phyloP scores from a whole-genome alignment of 2,888 invertebrate genomes.

The Nyleta sp. region DNA sequence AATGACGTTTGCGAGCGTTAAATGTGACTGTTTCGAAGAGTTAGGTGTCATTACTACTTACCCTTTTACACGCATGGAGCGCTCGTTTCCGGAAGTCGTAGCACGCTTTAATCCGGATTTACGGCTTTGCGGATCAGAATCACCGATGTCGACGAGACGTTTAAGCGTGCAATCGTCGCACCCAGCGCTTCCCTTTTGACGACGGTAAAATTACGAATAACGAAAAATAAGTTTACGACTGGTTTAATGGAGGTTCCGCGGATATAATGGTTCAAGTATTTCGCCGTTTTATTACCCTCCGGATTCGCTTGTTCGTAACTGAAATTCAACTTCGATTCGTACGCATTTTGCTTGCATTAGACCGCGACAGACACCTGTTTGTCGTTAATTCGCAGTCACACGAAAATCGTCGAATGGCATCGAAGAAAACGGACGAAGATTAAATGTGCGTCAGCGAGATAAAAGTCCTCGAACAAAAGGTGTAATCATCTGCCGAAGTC shows the following conservation, averaged over 20 bases:
- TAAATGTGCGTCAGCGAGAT: constrained; percentile 44
- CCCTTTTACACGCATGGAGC: constrained; percentile 56
- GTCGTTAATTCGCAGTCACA: constrained; percentile 6
- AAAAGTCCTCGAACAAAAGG: constrained; percentile 41
- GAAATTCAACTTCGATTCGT: no score
- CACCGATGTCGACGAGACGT: constrained; percentile 57
- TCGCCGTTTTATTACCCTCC: no score
- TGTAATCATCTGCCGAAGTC: constrained; percentile 33
- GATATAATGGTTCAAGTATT: not conserved
- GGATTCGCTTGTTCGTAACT: no score
- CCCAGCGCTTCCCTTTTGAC: constrained; percentile 28
- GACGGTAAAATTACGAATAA: constrained; percentile 21
- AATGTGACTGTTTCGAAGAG: constrained; percentile 38
- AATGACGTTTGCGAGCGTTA: no score
- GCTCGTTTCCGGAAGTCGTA: constrained; percentile 67
- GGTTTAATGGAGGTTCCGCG: constrained; percentile 2
- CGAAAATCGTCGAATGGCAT: not conserved
- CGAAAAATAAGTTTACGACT: constrained; percentile 35
- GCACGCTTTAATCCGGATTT: constrained; percentile 69
- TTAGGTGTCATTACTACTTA: constrained; percentile 53
- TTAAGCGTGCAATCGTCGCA: constrained; percentile 41
- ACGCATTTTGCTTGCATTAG: no score
- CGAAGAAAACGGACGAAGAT: constrained; percentile 28
- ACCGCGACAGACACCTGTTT: constrained; percentile 37
- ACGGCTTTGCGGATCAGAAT: constrained; percentile 67